Evolutionary conservation across 53 echinoderm and acorn worm species (phyloP).

Genomic region (Paracentrotus lividus): DNA sequence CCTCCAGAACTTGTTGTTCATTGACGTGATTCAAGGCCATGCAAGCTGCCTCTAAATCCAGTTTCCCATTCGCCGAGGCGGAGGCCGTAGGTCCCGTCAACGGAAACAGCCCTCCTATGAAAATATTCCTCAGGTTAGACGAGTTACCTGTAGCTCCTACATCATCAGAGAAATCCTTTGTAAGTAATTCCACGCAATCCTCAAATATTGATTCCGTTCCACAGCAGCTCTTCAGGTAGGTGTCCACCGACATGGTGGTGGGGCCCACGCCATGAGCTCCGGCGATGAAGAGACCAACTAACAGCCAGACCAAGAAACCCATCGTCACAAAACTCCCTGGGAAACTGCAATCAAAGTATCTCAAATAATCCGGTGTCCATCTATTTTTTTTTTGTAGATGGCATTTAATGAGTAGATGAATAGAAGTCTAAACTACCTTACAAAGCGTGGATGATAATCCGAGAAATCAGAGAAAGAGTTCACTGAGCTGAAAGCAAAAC

Average conservation of each 20-base stretch:
- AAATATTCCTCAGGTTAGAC: slow-evolving; percentile 77
- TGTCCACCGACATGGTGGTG: slow-evolving; percentile 40
- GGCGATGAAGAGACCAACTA: not conserved
- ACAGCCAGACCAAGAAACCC: not conserved
- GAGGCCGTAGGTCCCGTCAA: slow-evolving; percentile 79
- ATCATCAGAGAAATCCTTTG: slow-evolving; percentile 45
- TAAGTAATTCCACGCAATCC: slow-evolving; percentile 64
- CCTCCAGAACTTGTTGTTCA: slow-evolving; percentile 80
- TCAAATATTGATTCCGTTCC: not conserved
- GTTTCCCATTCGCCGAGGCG: slow-evolving; percentile 78
- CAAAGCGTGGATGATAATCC: not conserved
- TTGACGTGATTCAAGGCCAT: slow-evolving; percentile 93
- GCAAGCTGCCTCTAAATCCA: slow-evolving; percentile 89
- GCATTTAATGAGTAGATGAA: not conserved
- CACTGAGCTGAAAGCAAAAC: not conserved
- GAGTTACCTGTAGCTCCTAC: slow-evolving; percentile 59
- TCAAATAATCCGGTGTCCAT: not conserved
- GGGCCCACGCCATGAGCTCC: slow-evolving; percentile 42
- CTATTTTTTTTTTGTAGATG: not conserved
- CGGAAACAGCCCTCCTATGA: slow-evolving; percentile 92
- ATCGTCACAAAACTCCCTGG: slow-evolving; percentile 25
- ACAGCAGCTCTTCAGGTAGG: slow-evolving; percentile 56
- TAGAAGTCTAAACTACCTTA: not conserved
- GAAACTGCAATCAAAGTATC: not conserved
- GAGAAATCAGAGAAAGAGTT: not conserved